These are phyloP conservation scores for Pogonomyrmex californicus DNA, from an alignment of 1,140 invertebrate species.

Conservation along the genomic window DNA sequence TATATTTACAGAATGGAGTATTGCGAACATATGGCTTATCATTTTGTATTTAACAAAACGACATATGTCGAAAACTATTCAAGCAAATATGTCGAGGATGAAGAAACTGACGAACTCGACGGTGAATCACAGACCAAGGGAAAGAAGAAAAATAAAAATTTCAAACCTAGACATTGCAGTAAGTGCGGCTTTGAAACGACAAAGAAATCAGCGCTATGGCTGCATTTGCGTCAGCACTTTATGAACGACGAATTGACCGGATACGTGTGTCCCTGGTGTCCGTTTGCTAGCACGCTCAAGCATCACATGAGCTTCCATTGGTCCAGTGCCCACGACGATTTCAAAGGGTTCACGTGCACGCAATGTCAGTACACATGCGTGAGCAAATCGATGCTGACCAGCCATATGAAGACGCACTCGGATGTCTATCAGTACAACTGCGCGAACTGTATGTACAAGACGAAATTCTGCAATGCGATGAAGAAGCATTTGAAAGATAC, in stretches of 20 bases:
- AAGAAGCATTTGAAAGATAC: constrained; percentile 96
- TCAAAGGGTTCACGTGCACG: constrained; percentile 98
- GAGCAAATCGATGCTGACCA: constrained; percentile 99
- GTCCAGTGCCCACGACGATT: constrained; percentile 97
- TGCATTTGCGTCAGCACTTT: constrained; percentile 15
- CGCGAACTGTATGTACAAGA: constrained; percentile 97
- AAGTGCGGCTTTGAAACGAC: neutral
- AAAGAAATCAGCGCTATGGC: neutral
- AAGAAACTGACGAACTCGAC: neutral
- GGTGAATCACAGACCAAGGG: neutral
- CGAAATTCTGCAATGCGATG: constrained; percentile 99
- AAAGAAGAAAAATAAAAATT: neutral
- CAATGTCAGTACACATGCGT: constrained; percentile 97
- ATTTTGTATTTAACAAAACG: neutral
- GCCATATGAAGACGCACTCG: constrained; percentile 99
- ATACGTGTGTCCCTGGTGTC: neutral
- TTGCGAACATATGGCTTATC: neutral
- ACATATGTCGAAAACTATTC: neutral
- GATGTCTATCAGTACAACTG: constrained; percentile 98
- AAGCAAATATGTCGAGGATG: neutral
- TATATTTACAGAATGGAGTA: neutral
- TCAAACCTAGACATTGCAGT: neutral
- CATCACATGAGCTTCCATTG: constrained; percentile 98
- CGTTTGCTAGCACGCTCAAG: constrained; percentile 95
- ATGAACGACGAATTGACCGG: neutral